A percentile compares a stretch with the other conserved stretches of the same genome.
Evolutionary conservation across 2,888 invertebrate genomes (phyloP).

Genomic region (Therioaphis trifolii): DNA sequence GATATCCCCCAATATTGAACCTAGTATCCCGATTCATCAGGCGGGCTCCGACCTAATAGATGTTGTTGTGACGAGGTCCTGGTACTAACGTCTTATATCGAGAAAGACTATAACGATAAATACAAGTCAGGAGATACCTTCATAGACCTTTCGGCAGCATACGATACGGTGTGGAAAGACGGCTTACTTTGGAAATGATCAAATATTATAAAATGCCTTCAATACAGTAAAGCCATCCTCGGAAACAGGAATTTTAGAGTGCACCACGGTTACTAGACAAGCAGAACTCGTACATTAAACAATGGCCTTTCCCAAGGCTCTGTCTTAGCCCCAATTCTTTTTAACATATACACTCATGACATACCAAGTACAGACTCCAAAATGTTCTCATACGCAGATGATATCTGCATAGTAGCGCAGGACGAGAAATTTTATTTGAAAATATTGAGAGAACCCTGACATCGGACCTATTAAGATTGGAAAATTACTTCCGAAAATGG

Average conservation of each 20-base stretch:
- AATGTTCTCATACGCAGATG: constrained; percentile 17
- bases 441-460: constrained; percentile 17
- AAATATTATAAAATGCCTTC: constrained; percentile 4
- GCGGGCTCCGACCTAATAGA: constrained; percentile 61
- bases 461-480: background rate
- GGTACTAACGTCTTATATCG: no score
- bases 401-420: constrained; percentile 10
- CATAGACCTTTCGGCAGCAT: background rate
- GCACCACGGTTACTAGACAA: background rate
- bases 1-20: background rate
- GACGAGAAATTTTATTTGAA: background rate
- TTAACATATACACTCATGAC: constrained; percentile 17
- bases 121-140: background rate
- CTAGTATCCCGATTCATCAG: constrained; percentile 3
- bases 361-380: constrained; percentile 13
- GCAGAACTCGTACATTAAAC: background rate
- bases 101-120: constrained; percentile 26
- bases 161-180: constrained; percentile 18
- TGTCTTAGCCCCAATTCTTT: constrained; percentile 12
- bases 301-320: constrained; percentile 19
- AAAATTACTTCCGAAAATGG: background rate
- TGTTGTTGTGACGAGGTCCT: no score
- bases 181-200: constrained; percentile 17
- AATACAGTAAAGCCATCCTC: background rate
- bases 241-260: constrained; percentile 22